Conservation (phyloP, 2,113 vertebrate species). For the Perca fluviatilis region DNA sequence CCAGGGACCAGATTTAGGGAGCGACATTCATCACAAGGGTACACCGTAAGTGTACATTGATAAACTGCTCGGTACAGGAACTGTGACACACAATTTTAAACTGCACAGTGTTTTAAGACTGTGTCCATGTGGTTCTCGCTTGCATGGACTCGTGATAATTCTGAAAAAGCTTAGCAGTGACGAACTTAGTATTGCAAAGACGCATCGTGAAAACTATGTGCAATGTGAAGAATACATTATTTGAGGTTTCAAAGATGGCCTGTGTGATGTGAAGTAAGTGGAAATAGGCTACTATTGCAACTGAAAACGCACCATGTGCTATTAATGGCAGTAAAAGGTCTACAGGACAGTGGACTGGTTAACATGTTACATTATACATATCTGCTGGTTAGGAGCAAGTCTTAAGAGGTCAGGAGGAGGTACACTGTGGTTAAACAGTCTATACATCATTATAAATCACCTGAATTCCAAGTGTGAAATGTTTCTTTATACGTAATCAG, state of each 20-base stretch:
- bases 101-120: neutral
- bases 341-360: conserved; percentile 45
- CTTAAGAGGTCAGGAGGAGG: conserved; percentile 6
- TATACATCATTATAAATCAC: neutral
- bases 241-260: conserved; percentile 6
- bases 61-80: conserved; percentile 34
- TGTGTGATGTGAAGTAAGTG: conserved; percentile 18
- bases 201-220: neutral
- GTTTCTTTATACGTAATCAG: neutral
- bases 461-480: neutral
- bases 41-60: conserved; percentile 33
- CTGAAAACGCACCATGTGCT: conserved; percentile 46
- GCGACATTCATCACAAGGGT: conserved; percentile 54
- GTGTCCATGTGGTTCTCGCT: conserved; percentile 1
- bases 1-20: conserved; percentile 36
- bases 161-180: neutral
- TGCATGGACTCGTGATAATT: neutral
- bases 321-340: conserved; percentile 31
- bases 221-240: neutral
- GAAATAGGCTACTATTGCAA: conserved; percentile 44
- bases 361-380: conserved; percentile 32
- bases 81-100: conserved; percentile 29
- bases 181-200: neutral
- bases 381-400: conserved; percentile 30
- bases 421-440: neutral